Evolutionary conservation across 2,113 vertebrate genomes (phyloP).

Genomic region (Spermophilus dauricus): DNA sequence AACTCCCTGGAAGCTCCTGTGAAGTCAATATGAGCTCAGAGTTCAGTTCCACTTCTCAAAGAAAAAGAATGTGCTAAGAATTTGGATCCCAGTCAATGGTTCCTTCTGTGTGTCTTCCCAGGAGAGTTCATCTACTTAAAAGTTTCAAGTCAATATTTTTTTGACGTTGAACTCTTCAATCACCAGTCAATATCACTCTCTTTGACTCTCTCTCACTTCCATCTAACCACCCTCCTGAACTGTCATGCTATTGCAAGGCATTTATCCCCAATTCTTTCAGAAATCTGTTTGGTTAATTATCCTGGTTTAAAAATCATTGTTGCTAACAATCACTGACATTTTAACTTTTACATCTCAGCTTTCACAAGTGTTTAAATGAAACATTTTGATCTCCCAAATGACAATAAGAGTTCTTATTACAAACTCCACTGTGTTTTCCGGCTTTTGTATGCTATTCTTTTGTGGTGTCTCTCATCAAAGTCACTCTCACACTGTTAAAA

Average conservation of each 20-base stretch:
- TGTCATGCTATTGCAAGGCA: slow-evolving; percentile 61
- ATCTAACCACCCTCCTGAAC: slow-evolving; percentile 71
- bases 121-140: slow-evolving; percentile 69
- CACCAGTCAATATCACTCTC: slow-evolving; percentile 51
- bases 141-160: slow-evolving; percentile 81
- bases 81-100: slow-evolving; percentile 34
- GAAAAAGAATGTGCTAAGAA: slow-evolving; percentile 64
- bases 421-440: slow-evolving; percentile 79
- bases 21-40: slow-evolving; percentile 76
- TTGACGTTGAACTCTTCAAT: slow-evolving; percentile 81
- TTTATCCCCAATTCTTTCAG: slow-evolving; percentile 80
- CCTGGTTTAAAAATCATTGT: slow-evolving; percentile 86
- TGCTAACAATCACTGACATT: slow-evolving; percentile 85
- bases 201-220: not conserved
- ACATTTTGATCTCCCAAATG: slow-evolving; percentile 84
- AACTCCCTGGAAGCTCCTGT: slow-evolving; percentile 71
- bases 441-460: slow-evolving; percentile 76
- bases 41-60: slow-evolving; percentile 64
- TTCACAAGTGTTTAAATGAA: slow-evolving; percentile 85
- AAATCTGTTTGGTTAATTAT: slow-evolving; percentile 87
- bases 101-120: slow-evolving; percentile 45
- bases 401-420: slow-evolving; percentile 84
- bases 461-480: slow-evolving; percentile 37
- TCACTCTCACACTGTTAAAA: slow-evolving; percentile 78
- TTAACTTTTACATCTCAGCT: slow-evolving; percentile 82